Evolutionary conservation across 2,797 vertebrate genomes (phyloP).

Genomic region (Agapornis canus): DNA sequence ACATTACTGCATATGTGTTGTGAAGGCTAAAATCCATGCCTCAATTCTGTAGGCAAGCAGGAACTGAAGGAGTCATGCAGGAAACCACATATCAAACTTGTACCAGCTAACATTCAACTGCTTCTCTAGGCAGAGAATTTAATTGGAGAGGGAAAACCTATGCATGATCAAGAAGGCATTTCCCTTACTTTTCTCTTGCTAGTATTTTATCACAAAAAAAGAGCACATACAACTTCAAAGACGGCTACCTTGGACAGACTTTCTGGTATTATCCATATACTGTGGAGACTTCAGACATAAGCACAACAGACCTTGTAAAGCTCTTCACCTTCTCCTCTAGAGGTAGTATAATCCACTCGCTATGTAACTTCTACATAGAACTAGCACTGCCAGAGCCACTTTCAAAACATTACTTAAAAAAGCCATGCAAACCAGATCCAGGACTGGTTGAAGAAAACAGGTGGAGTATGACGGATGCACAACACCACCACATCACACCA

Average conservation of each 20-base stretch:
- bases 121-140: neutral
- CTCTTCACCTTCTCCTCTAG: neutral
- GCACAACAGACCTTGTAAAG: neutral
- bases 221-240: neutral
- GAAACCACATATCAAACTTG: neutral
- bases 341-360: neutral
- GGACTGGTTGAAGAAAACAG: neutral
- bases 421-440: neutral
- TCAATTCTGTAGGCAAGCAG: neutral
- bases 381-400: neutral
- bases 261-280: neutral
- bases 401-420: neutral
- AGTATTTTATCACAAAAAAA: neutral
- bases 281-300: neutral
- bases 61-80: neutral
- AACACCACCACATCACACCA: neutral
- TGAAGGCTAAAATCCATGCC: neutral
- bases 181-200: neutral
- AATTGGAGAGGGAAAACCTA: neutral
- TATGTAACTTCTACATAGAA: neutral
- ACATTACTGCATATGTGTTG: conserved; percentile 4
- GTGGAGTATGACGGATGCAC: neutral
- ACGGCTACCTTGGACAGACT: neutral
- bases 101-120: neutral
- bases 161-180: neutral